A percentile compares a stretch with the other conserved stretches of the same genome.
Evolutionary conservation across 2,113 vertebrate species (phyloP).

Genomic region (Cheirogaleus medius): DNA sequence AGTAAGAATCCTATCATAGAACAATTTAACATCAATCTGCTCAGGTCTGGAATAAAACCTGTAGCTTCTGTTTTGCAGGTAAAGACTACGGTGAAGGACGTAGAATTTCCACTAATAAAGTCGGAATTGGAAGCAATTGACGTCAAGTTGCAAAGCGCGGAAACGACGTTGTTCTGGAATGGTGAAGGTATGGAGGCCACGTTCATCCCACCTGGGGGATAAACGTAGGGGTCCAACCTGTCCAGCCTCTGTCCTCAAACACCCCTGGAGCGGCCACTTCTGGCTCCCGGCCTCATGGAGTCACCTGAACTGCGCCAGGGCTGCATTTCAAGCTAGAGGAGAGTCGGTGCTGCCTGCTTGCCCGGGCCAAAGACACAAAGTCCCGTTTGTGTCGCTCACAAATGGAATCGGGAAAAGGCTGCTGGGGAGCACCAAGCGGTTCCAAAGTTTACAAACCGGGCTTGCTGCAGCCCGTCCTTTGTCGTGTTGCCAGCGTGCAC

Average conservation of each 20-base stretch:
- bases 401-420: too few species aligned
- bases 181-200: conserved; percentile 74
- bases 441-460: fast-evolving
- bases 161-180: conserved; percentile 84
- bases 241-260: fast-evolving
- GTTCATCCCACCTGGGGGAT: fast-evolving
- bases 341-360: fast-evolving
- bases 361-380: neutral
- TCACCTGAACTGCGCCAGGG: fast-evolving
- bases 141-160: conserved; percentile 38
- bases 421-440: too few species aligned
- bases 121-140: conserved; percentile 81
- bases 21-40: too few species aligned
- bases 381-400: neutral
- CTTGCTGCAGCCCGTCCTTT: neutral
- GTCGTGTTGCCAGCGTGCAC: too few species aligned
- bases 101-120: conserved; percentile 82
- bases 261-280: fast-evolving
- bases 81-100: conserved; percentile 66
- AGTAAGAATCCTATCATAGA: neutral
- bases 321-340: neutral
- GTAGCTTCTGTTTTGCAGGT: conserved; percentile 66
- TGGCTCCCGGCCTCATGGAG: fast-evolving
- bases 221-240: fast-evolving
- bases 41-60: fast-evolving